Percentiles rank a stretch among this genome's conserved stretches.
Evolutionary conservation across 23 tunicate species (phyloP).

Genomic region (Diplosoma virens): DNA sequence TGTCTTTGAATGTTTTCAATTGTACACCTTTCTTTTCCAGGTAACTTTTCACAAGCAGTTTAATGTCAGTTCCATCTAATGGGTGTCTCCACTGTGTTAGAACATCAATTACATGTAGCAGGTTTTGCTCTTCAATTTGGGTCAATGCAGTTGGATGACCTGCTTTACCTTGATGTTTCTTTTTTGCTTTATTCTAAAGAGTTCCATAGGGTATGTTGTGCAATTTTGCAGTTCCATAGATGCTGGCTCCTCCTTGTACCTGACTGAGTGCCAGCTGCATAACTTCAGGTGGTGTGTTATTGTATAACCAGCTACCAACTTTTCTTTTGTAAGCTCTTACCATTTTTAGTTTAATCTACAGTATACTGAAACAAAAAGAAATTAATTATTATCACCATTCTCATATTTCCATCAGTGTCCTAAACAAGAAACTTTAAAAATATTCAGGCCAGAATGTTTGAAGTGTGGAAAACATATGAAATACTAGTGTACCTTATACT

Average conservation of each 20-base stretch:
- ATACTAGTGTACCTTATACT: too few species aligned
- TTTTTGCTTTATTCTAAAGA: conserved; percentile 7
- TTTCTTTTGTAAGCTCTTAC: background rate
- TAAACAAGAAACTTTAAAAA: too few species aligned
- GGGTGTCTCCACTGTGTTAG: conserved; percentile 7
- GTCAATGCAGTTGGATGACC: conserved; percentile 12
- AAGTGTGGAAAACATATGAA: too few species aligned
- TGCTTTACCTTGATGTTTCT: conserved; percentile 15
- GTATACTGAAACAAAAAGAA: too few species aligned
- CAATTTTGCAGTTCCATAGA: background rate
- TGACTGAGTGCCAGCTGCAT: background rate
- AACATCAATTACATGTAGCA: background rate
- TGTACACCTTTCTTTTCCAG: conserved; percentile 8
- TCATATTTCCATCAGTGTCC: too few species aligned
- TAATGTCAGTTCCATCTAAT: background rate
- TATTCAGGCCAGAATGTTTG: too few species aligned
- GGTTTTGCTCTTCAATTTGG: conserved; percentile 13
- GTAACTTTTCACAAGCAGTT: conserved; percentile 14
- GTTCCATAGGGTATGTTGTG: conserved; percentile 39
- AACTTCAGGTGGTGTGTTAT: background rate
- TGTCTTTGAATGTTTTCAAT: conserved; percentile 7
- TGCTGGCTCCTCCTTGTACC: conserved; percentile 8
- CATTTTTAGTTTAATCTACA: background rate
- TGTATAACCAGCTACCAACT: conserved; percentile 17
- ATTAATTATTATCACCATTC: too few species aligned